Base-by-base conservation (phyloP, 2,888 invertebrate genomes). In the Athalia cordata region DNA sequence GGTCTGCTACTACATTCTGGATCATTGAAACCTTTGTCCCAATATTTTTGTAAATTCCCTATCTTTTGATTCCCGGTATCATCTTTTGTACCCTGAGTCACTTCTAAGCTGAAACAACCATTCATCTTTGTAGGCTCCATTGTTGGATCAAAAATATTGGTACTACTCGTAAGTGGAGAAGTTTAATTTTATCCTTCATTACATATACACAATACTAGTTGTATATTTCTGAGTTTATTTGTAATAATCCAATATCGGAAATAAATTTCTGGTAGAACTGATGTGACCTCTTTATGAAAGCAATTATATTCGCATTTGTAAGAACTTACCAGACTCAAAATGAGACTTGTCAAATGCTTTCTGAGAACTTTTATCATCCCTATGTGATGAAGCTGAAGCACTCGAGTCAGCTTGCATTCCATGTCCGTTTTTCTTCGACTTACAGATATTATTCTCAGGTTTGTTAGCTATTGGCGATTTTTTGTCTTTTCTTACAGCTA, bases 281-380 rank as follows among this genome's bases (percentile, higher is more conserved):
- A 55, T 55, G 43, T 5, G 47, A 72, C 8, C 13, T 57, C 43
- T 47, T 59, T 45, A 59, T 45, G 4, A 59, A 1, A 7, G 57
- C 72, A 13, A 72, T 47, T 15, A 62, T 75, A 49, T 62, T 75
- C 75, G 15, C 6, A 62, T 62, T 29, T 62, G 62, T 15, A 52
- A 75, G 43, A 75, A 50, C 50, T 75, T 50, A 29, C 75, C 75
- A 50, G 64, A 49, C 62, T 75, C 62, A 50, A 75, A 64, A 62
- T 75, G 43, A 1, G 57, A 72, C 13, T 47, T 72, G 45, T 72
- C 57, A 47, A 72, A 72, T 8, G 59, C 47, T 45, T 59, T 57
- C n/a, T 43, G 52, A 2, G 50, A 67, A 47, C 15, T 49, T 9
- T 52, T n/a, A 43, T 55, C 70, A 45, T 29, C 11, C 45, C 57